Evolutionary conservation across 2,113 vertebrate genomes (phyloP), one percentile per base, ranked within the genome.

Genomic region (Epinephelus fuscoguttatus): DNA sequence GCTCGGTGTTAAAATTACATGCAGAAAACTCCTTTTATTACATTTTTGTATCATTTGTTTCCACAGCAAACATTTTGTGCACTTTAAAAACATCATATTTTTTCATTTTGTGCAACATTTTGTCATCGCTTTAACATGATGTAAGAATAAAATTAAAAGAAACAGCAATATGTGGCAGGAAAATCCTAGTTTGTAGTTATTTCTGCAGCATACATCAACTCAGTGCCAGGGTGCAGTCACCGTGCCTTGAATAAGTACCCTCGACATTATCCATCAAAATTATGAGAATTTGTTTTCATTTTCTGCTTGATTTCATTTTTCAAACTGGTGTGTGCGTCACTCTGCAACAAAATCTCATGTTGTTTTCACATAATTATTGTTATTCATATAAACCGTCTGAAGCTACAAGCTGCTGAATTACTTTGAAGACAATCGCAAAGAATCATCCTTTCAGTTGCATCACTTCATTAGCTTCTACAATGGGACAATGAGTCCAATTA

Each of bases 381-480:
- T 59, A 27, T 59, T 74, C 61, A 8, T 40, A 7, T 33, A 53
- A 83, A 68, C 60, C 1, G 33, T 63, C 66, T 21, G 17, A 57
- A 11, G 42, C 61, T 55, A 76, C 74, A 82, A 90, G 78, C 84
- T 52, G 84, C 57, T 18, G 73, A 70, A 72, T 84, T 72, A 84
- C 56, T 84, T 89, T 81, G 66, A 83, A 88, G 85, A 90, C 56
- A 75, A 79, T 80, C 37, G 33, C 61, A 57, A 67, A 78, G 70
- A 69, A 72, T 85, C 81, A 37, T 88, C 74, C 81, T 62, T 82
- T 89, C 63, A 72, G 85, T 78, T 72, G 74, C 84, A 83, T 89
- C 88, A 89, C 91, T 91, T 90, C 91, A 92, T 92, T 92, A 92
- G 84, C 84, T 79, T n/a, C 87, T 86, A 81, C 89, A 88, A 86